A percentile compares a stretch with the other conserved stretches of the same genome.
phyloP scores from a whole-genome alignment of 2,888 invertebrate species.

The Adineta ricciae region DNA sequence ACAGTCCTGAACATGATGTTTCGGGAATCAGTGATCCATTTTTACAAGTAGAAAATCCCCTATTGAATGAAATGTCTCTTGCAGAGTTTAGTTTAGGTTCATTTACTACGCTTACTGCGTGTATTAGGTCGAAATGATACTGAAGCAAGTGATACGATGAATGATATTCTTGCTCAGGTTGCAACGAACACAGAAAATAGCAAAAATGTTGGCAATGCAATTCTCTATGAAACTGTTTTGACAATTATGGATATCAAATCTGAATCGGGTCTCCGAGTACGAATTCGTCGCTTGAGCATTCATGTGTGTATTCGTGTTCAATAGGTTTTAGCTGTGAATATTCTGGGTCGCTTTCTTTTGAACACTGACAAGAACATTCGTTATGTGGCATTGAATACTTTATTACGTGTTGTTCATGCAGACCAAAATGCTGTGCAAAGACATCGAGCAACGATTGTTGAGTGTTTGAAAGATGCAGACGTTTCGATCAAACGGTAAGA shows the following conservation, averaged over 20 bases:
- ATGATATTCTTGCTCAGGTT: conserved; percentile 90
- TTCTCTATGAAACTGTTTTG: conserved; percentile 96
- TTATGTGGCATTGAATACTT: conserved; percentile 91
- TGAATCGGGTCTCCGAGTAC: conserved; percentile 77
- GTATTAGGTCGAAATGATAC: conserved; percentile 89
- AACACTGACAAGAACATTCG: conserved; percentile 99
- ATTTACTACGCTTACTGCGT: conserved; percentile 66
- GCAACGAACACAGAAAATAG: conserved; percentile 99
- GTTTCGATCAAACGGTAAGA: conserved; percentile 72
- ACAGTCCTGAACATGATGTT: conserved; percentile 98
- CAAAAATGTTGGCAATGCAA: conserved; percentile 99
- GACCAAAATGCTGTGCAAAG: conserved; percentile 96
- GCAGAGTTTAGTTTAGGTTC: too few species aligned
- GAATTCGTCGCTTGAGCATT: too few species aligned
- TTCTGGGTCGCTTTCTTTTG: conserved; percentile 86
- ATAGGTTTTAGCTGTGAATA: conserved; percentile 83
- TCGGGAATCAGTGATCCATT: conserved; percentile 98
- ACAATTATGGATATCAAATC: conserved; percentile 99
- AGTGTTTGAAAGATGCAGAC: conserved; percentile 68
- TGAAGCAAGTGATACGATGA: conserved; percentile 97
- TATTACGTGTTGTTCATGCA: conserved; percentile 76
- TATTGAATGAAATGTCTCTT: too few species aligned
- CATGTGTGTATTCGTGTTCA: too few species aligned
- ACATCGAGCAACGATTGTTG: conserved; percentile 90
- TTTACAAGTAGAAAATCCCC: conserved; percentile 76